Base-by-base conservation (phyloP, 1,140 invertebrate species). In the Neodiprion pinetum region DNA sequence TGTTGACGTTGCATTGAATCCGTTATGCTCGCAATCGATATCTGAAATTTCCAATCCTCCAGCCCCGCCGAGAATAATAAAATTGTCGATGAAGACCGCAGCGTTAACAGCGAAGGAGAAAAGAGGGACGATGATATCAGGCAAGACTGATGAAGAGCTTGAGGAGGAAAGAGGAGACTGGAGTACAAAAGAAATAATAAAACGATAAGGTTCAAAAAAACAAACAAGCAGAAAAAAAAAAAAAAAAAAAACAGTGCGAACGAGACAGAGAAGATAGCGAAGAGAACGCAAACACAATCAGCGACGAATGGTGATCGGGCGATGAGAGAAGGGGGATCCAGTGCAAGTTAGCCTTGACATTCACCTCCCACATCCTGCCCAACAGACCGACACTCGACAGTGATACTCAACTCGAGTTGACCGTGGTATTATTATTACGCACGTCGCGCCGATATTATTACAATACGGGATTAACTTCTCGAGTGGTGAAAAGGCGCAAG, bases 331-430 rank as follows among this genome's bases (percentile, higher is more conserved):
- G 28, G 28, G 77, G 71, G 72, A 74, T 74, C 78, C 76, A 72
- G 75, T 49, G 72, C 73, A 75, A 81, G 82, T 82, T 79, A 81
- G 77, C 81, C 81, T 82, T 82, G 81, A 82, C 81, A 82, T 81
- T 82, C 81, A 80, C 81, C 81, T 81, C 81, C 81, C 81, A 82
- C 81, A 82, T 82, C 80, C 80, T 82, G 80, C 75, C 74, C 28
- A 17, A 61, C 53, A 12, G 53, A 61, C 53, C 11, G 53, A 61
- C 71, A 47, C 65, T 48, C 74, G 66, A 65, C 80, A 81, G 80
- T 77, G 80, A 66, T 53, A 77, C 80, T 81, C 80, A 81, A 75
- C 70, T 72, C 23, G 70, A 40, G 12, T 70, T 17, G 23, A 12
- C 68, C 23, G 12, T 70, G 14, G 21, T n/a, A 66, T 3, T 65